Evolutionary conservation across 2,888 invertebrate genomes (phyloP).

Genomic region (Eudemis profundana): DNA sequence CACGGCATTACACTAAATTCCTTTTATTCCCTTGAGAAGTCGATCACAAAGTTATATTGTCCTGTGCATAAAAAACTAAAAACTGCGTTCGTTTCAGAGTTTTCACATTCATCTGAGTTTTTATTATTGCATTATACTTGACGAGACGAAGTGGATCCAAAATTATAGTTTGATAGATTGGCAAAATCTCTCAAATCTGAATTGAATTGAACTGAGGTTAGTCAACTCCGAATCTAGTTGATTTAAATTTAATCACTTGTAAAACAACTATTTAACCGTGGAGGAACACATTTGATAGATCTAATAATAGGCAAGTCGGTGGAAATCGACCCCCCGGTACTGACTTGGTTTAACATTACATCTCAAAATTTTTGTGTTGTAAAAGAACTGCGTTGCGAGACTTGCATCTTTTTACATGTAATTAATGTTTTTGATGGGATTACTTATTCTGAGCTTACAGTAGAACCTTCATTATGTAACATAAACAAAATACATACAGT

Average conservation of each 20-base stretch:
- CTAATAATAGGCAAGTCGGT: too few species aligned
- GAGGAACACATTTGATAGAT: too few species aligned
- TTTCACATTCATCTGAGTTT: not conserved
- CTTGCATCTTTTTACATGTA: too few species aligned
- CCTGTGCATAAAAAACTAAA: not conserved
- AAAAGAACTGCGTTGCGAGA: too few species aligned
- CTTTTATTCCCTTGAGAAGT: not conserved
- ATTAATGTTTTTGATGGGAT: too few species aligned
- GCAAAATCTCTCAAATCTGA: not conserved
- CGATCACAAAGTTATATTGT: not conserved
- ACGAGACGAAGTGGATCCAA: not conserved
- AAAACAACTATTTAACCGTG: not conserved
- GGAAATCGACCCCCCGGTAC: too few species aligned
- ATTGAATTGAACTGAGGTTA: not conserved
- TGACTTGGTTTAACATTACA: too few species aligned
- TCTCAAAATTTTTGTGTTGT: too few species aligned
- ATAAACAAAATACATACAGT: too few species aligned
- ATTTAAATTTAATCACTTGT: not conserved
- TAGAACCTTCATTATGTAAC: too few species aligned
- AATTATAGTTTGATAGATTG: not conserved
- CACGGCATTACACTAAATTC: not conserved
- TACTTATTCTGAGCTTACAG: too few species aligned
- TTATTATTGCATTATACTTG: not conserved
- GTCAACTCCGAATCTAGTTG: not conserved
- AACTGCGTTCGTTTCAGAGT: not conserved